Conservation (phyloP, 2,113 vertebrate genomes). For the Lasiurus cinereus region DNA sequence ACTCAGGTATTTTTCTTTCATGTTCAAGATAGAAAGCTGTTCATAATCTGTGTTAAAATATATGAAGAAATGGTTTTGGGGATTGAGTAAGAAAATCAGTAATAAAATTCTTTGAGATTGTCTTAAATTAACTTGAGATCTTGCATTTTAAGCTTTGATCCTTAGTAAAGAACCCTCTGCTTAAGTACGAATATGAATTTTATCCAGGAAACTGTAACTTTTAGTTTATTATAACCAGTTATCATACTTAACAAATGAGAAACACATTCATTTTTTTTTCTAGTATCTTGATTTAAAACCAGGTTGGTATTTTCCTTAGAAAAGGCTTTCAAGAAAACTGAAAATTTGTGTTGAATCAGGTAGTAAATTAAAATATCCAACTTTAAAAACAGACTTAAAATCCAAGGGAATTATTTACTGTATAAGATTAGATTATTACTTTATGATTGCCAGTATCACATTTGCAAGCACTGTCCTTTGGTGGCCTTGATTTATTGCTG, state of each 20-base stretch:
- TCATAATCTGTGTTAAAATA: constrained; percentile 46
- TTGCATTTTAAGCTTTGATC: constrained; percentile 61
- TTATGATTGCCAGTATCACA: neutral
- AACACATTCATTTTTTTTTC: constrained; percentile 37
- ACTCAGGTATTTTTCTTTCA: constrained; percentile 53
- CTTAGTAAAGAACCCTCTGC: constrained; percentile 32
- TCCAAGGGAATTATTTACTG: neutral
- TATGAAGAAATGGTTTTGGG: constrained; percentile 59
- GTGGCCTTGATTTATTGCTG: constrained; percentile 2
- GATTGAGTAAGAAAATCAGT: constrained; percentile 48
- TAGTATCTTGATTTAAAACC: constrained; percentile 34
- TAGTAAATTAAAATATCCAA: constrained; percentile 49
- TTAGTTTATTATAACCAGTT: constrained; percentile 43
- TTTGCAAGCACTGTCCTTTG: neutral
- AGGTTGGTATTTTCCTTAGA: constrained; percentile 56
- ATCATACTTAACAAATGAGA: constrained; percentile 52
- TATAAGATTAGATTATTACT: constrained; percentile 16
- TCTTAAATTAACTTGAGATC: constrained; percentile 56
- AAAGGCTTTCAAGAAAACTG: constrained; percentile 51
- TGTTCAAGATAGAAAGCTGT: constrained; percentile 5
- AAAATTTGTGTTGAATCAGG: neutral
- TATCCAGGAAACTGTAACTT: constrained; percentile 43
- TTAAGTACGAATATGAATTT: constrained; percentile 42
- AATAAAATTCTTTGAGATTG: constrained; percentile 42
- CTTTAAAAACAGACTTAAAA: constrained; percentile 56